phyloP scores from a whole-genome alignment of 2,113 vertebrate genomes.

The Oryzias melastigma region DNA sequence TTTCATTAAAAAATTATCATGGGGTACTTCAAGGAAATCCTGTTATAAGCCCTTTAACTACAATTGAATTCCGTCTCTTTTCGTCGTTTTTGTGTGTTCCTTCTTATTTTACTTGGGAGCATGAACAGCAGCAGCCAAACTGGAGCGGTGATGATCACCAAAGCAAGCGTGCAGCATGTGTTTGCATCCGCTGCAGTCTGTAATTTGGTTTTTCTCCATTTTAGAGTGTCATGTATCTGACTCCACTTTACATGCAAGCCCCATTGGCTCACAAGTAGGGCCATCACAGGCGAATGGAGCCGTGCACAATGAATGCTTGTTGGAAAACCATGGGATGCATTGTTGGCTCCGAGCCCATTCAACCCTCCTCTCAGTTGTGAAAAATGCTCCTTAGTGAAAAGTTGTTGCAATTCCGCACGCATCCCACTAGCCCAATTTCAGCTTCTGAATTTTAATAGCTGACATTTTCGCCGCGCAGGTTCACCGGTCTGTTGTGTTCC shows the following conservation, averaged over 20 bases:
- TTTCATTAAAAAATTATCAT: too few relatives aligned
- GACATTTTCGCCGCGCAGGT: slow-evolving; percentile 30
- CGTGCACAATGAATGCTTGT: slow-evolving; percentile 52
- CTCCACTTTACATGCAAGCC: slow-evolving; percentile 32
- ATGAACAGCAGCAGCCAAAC: slow-evolving; percentile 27
- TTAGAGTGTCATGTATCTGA: slow-evolving; percentile 26
- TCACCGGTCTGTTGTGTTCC: slow-evolving; percentile 32
- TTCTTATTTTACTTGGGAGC: slow-evolving; percentile 28
- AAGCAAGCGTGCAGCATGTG: slow-evolving; percentile 17
- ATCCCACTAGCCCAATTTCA: slow-evolving; percentile 46
- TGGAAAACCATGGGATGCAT: slow-evolving; percentile 48
- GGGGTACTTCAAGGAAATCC: too few relatives aligned
- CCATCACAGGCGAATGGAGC: slow-evolving; percentile 36
- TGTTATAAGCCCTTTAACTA: slow-evolving; percentile 4
- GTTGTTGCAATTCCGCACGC: slow-evolving; percentile 63
- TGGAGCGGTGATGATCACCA: slow-evolving; percentile 43
- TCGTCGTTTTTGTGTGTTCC: slow-evolving; percentile 40
- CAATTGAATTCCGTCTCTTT: slow-evolving; percentile 54
- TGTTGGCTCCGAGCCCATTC: slow-evolving; percentile 49
- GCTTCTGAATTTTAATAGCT: slow-evolving; percentile 36
- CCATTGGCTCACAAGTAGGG: slow-evolving; percentile 50
- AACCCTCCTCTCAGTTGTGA: slow-evolving; percentile 46
- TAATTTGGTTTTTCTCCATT: slow-evolving; percentile 39
- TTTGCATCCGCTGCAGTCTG: slow-evolving; percentile 14
- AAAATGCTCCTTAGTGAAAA: slow-evolving; percentile 42